These are phyloP conservation scores for Trichogramma dendrolimi DNA, from an alignment of 2,888 invertebrate species.

Conservation along the genomic window DNA sequence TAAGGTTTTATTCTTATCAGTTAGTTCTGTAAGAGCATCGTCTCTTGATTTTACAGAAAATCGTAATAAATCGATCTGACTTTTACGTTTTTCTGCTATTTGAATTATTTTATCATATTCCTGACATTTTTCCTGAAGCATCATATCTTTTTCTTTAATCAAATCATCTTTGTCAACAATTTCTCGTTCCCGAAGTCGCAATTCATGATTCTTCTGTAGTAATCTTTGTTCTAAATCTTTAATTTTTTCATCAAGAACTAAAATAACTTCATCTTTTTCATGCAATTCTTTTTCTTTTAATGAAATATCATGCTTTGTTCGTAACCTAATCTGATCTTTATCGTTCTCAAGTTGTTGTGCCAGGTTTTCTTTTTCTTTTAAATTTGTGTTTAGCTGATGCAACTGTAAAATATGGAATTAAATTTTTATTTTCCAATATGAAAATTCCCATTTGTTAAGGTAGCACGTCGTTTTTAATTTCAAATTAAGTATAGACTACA, in stretches of 20 bases:
- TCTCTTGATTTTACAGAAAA: slow-evolving; percentile 51
- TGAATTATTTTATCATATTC: slow-evolving; percentile 42
- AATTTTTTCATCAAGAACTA: slow-evolving; percentile 39
- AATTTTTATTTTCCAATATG: background rate
- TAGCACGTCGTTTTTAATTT: too few species aligned
- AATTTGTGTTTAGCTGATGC: slow-evolving; percentile 42
- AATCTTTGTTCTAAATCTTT: slow-evolving; percentile 44
- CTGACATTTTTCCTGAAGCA: slow-evolving; percentile 43
- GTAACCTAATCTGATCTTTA: slow-evolving; percentile 42
- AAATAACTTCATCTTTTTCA: slow-evolving; percentile 40
- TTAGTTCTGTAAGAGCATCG: slow-evolving; percentile 52
- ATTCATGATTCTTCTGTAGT: slow-evolving; percentile 45
- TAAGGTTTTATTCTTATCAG: slow-evolving; percentile 49
- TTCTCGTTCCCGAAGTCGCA: slow-evolving; percentile 44
- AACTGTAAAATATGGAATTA: slow-evolving; percentile 34
- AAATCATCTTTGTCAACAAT: slow-evolving; percentile 43
- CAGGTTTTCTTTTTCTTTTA: slow-evolving; percentile 47
- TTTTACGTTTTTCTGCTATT: slow-evolving; percentile 51
- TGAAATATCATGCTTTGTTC: slow-evolving; percentile 40
- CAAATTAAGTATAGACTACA: too few species aligned
- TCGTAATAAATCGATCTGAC: slow-evolving; percentile 52
- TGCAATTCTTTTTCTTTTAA: slow-evolving; percentile 37
- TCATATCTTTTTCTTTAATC: slow-evolving; percentile 40
- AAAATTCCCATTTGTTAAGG: background rate
- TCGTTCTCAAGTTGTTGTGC: slow-evolving; percentile 46